Conservation (phyloP, 2,113 vertebrate genomes). For the Zingel zingel region DNA sequence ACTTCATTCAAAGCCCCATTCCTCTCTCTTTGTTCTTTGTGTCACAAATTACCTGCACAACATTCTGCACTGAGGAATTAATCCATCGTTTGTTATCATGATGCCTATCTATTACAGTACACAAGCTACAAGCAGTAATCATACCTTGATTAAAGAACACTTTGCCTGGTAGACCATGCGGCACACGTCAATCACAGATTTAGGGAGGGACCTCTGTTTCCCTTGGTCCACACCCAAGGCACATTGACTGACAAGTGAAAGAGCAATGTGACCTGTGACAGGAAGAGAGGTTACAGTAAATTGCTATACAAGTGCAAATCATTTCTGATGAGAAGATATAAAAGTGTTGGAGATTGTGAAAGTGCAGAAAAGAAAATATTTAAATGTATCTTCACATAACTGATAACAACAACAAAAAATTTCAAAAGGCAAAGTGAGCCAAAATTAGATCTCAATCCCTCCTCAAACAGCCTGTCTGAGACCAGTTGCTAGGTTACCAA, state of each 20-base stretch:
- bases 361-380: background rate
- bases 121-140: background rate
- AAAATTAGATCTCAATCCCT: slow-evolving; percentile 30
- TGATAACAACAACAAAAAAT: background rate
- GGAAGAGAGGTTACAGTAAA: background rate
- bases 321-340: background rate
- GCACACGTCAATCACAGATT: slow-evolving; percentile 97
- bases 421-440: background rate
- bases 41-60: background rate
- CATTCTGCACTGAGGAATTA: background rate
- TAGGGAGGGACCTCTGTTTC: slow-evolving; percentile 93
- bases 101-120: background rate
- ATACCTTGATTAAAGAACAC: slow-evolving; percentile 97
- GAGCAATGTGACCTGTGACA: slow-evolving; percentile 91
- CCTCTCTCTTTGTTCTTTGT: background rate
- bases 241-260: slow-evolving; percentile 93
- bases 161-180: slow-evolving; percentile 98
- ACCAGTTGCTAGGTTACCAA: slow-evolving; percentile 87
- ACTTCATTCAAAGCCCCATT: background rate
- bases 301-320: background rate
- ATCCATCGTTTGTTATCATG: background rate
- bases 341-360: background rate
- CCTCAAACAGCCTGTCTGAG: slow-evolving; percentile 7
- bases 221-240: slow-evolving; percentile 93
- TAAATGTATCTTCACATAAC: background rate